Evolutionary conservation across 1,140 invertebrate genomes (phyloP).

Genomic region (Magallana angulata): DNA sequence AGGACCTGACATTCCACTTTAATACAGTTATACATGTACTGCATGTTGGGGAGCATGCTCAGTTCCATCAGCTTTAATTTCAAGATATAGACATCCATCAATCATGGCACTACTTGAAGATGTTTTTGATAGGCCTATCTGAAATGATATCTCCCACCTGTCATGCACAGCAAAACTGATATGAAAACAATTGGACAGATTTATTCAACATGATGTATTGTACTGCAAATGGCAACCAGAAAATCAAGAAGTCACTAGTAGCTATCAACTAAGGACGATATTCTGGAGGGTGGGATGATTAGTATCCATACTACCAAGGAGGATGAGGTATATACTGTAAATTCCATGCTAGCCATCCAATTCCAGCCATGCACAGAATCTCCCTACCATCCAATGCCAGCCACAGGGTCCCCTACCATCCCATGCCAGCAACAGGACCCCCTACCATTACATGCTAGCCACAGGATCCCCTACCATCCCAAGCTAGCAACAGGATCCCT

Average conservation of each 20-base stretch:
- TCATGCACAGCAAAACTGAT: constrained; percentile 41
- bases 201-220: constrained; percentile 45
- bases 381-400: too few relatives aligned
- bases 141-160: constrained; percentile 35
- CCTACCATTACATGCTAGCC: too few relatives aligned
- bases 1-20: not conserved
- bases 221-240: constrained; percentile 34
- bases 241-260: not conserved
- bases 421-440: too few relatives aligned
- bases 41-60: not conserved
- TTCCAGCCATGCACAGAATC: too few relatives aligned
- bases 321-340: too few relatives aligned
- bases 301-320: too few relatives aligned
- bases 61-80: constrained; percentile 23
- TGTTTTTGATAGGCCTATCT: constrained; percentile 23
- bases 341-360: too few relatives aligned
- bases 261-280: too few relatives aligned
- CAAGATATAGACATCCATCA: constrained; percentile 33
- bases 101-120: constrained; percentile 18
- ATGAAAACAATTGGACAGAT: constrained; percentile 56
- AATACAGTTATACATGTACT: not conserved
- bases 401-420: too few relatives aligned
- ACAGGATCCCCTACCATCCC: too few relatives aligned
- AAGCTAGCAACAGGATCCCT: too few relatives aligned
- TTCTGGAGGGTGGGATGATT: too few relatives aligned